Conservation (phyloP, 2,888 invertebrate species). For the Nomada fabriciana region DNA sequence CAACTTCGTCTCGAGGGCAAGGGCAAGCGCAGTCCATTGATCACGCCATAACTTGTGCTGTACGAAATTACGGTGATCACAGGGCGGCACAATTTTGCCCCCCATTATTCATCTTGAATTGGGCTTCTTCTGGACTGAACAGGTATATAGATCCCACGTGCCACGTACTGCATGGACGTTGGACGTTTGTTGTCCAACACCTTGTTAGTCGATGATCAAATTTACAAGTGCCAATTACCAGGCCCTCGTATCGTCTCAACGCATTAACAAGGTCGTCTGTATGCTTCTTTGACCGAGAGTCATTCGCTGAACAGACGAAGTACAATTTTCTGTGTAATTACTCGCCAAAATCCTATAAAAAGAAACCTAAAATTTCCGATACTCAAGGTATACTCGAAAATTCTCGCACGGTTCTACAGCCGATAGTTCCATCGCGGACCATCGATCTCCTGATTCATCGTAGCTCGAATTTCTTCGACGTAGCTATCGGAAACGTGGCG, state of each 20-base stretch:
- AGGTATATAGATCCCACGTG: not conserved
- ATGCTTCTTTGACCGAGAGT: no score
- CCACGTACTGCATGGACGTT: not conserved
- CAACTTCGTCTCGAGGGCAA: constrained; percentile 68
- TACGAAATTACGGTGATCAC: not conserved
- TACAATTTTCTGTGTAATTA: no score
- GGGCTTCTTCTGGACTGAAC: not conserved
- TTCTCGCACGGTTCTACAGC: no score
- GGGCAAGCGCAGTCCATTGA: constrained; percentile 59
- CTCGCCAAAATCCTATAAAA: no score
- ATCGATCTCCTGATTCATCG: not conserved
- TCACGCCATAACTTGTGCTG: constrained; percentile 36
- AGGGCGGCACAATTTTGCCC: not conserved
- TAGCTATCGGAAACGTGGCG: not conserved
- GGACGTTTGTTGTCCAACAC: not conserved
- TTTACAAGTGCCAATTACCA: constrained; percentile 53
- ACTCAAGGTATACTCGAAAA: no score
- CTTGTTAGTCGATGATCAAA: constrained; percentile 25
- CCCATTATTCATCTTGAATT: not conserved
- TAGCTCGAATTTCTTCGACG: not conserved
- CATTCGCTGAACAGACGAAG: no score
- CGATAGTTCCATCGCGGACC: not conserved
- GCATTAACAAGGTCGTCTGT: constrained; percentile 27
- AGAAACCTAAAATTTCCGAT: no score
- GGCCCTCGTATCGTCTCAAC: constrained; percentile 1